Percentiles rank a stretch among this genome's conserved stretches.
These are phyloP conservation scores for Ariolimax columbianus DNA, from an alignment of 2,888 invertebrate genomes.

Conservation along the genomic window DNA sequence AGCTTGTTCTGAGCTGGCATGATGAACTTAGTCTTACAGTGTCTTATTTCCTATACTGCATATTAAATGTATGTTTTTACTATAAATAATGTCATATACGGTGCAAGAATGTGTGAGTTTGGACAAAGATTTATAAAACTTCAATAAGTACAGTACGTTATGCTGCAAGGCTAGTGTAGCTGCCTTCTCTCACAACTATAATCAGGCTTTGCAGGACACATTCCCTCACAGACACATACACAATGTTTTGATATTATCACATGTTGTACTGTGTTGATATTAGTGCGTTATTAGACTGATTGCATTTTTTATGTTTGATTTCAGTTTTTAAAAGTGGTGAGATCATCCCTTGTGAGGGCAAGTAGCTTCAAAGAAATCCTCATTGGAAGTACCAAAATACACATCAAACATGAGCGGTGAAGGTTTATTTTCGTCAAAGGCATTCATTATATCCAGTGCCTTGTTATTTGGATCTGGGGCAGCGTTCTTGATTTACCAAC, in stretches of 20 bases:
- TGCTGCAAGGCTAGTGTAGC: too few species aligned
- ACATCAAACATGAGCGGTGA: not conserved
- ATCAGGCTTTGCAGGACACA: not conserved
- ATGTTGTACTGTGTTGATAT: not conserved
- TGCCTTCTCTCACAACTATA: too few species aligned
- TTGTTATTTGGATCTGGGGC: constrained; percentile 35
- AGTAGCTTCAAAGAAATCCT: not conserved
- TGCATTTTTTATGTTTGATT: not conserved
- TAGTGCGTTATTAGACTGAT: not conserved
- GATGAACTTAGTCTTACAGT: too few species aligned
- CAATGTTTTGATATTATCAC: not conserved
- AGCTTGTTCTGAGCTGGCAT: too few species aligned
- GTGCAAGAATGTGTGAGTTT: too few species aligned
- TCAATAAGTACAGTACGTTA: too few species aligned
- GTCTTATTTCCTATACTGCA: too few species aligned
- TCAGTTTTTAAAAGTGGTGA: not conserved
- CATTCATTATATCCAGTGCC: constrained; percentile 26
- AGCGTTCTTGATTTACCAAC: constrained; percentile 31
- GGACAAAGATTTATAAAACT: too few species aligned
- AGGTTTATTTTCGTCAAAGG: constrained; percentile 12
- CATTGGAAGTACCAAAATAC: too few species aligned
- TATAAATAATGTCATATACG: too few species aligned
- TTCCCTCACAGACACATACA: not conserved
- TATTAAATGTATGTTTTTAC: too few species aligned
- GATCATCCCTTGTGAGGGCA: not conserved